These are phyloP conservation scores for Nezara viridula DNA, from an alignment of 2,888 invertebrate species.

Conservation along the genomic window DNA sequence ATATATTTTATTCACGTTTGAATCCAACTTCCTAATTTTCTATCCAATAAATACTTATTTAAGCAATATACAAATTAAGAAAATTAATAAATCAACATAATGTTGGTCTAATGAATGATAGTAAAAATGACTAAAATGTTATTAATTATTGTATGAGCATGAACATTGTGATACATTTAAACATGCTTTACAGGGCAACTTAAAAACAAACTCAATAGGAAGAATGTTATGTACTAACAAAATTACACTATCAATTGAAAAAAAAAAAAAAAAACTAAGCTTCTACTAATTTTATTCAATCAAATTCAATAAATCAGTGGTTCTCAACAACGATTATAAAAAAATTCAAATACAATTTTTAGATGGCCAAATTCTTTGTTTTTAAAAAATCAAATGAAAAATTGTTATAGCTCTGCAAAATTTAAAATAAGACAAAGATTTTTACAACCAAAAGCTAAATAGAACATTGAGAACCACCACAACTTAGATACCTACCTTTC, in stretches of 20 bases:
- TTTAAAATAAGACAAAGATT: not conserved
- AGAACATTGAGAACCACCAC: not conserved
- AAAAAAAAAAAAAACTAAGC: not conserved
- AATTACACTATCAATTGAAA: not conserved
- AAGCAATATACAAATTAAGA: not conserved
- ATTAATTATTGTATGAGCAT: not conserved
- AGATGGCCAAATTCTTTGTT: not conserved
- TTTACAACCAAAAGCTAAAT: not conserved
- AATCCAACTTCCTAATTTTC: not conserved
- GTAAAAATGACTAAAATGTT: not conserved
- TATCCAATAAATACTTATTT: not conserved
- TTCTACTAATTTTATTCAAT: not conserved
- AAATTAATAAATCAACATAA: not conserved
- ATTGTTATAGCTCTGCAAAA: not conserved
- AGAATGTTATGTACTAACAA: not conserved
- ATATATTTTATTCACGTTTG: not conserved
- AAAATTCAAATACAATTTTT: not conserved
- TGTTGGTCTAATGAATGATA: not conserved
- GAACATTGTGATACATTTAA: not conserved
- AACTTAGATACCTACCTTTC: not conserved
- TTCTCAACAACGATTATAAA: not conserved
- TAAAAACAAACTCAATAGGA: not conserved
- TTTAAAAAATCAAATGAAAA: not conserved
- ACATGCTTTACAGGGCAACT: not conserved
- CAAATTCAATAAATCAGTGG: not conserved